Base-by-base conservation (phyloP, 2,888 invertebrate genomes). In the Cancer borealis region DNA sequence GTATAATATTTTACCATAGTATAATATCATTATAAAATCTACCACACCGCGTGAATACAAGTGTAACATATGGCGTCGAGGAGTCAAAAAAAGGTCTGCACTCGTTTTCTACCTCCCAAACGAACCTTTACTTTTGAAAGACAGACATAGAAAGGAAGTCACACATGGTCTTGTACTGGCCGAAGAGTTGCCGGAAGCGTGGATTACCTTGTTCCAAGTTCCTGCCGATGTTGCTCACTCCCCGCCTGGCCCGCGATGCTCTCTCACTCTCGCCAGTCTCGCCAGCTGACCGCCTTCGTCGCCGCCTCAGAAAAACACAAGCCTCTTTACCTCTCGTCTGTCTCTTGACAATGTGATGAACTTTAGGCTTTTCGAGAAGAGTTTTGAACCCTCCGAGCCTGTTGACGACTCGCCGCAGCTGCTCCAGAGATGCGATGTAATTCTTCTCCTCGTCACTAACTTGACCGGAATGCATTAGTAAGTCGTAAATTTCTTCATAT, bases 161-260 rank as follows among this genome's bases (percentile, higher is more conserved):
- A 87, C 94, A 94, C 92, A 94, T 91, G 14, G 60, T 91, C 46
- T 88, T 94, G 49, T 92, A 94, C 45, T 94, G 94, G 47, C 49
- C 92, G 91, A 90, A 92, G 84, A 94, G 91, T 45, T 94, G 94
- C 39, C 89, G 92, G 90, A 49, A 92, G n/a, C 91, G 87, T 3
- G 92, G 90, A 46, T 91, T 94, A n/a, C 92, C 94, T 17, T 92
- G 73, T 21, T 94, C 94, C 30, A 94, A 46, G 3, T 92, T 88
- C 92, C 26, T 92, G 46, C 94, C 94, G 3, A 94, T 88, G 39
- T 92, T 94, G 30, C 26, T 14, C 0, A 94, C 47, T 0, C 94
- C 94, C 46, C 94, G 26, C n/a, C 47, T 92, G 17, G n/a, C 49
- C 45, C 92, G 60, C 49, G 4, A 12, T n/a, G 26, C 17, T 26